phyloP scores from a whole-genome alignment of 2,888 invertebrate genomes.

The Ophion slaviceki region DNA sequence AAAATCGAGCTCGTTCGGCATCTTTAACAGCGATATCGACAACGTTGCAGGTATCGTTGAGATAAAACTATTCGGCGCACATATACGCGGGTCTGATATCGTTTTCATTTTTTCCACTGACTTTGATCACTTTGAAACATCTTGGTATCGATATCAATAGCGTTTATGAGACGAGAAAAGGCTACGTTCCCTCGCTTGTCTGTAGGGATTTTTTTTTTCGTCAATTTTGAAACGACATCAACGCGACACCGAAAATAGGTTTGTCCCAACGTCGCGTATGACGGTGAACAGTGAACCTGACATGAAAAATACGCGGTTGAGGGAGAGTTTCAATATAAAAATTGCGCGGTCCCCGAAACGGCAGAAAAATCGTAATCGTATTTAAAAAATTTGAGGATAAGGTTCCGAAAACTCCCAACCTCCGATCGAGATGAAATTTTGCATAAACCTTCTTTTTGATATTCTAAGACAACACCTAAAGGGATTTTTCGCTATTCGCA shows the following conservation, averaged over 20 bases:
- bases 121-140: slow-evolving; percentile 45
- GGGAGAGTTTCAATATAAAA: not conserved
- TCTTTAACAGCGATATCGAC: slow-evolving; percentile 59
- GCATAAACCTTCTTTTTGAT: no score
- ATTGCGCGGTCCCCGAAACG: slow-evolving; percentile 15
- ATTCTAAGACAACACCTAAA: no score
- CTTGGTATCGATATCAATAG: slow-evolving; percentile 17
- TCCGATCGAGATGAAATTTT: no score
- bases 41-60: slow-evolving; percentile 36
- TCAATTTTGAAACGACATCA: slow-evolving; percentile 11
- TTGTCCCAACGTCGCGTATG: not conserved
- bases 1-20: slow-evolving; percentile 34
- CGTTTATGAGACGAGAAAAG: not conserved
- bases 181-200: not conserved
- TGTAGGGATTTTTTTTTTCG: slow-evolving; percentile 1
- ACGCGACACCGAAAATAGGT: slow-evolving; percentile 1
- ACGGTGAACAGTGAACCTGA: slow-evolving; percentile 1
- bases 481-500: no score
- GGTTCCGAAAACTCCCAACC: no score
- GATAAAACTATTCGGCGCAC: slow-evolving; percentile 14
- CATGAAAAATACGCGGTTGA: slow-evolving; percentile 14
- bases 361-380: not conserved
- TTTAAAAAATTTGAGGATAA: not conserved
- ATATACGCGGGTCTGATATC: slow-evolving; percentile 44
- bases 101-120: slow-evolving; percentile 46